These are phyloP conservation scores for Ecdyonurus torrentis DNA, from an alignment of 2,888 invertebrate species.

Conservation along the genomic window DNA sequence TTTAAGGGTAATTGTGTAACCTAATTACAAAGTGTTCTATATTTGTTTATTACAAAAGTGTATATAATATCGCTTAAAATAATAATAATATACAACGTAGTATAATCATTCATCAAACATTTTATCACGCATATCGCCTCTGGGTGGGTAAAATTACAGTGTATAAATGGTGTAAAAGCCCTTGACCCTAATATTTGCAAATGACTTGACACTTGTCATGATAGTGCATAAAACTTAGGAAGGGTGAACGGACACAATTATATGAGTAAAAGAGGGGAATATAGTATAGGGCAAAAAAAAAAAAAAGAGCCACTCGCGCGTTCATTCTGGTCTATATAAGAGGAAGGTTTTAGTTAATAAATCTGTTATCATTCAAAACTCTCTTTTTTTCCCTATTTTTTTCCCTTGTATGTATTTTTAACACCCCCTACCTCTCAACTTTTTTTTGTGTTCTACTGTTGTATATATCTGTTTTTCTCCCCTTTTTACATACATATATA, in stretches of 20 bases:
- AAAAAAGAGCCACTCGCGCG: background rate
- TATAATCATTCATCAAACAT: too few relatives aligned
- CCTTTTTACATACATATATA: too few relatives aligned
- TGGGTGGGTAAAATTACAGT: too few relatives aligned
- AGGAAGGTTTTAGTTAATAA: background rate
- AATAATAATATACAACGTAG: too few relatives aligned
- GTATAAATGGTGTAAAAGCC: too few relatives aligned
- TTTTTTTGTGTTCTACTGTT: too few relatives aligned
- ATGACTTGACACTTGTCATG: background rate
- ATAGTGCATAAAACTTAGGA: background rate
- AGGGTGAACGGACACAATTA: background rate
- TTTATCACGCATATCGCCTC: too few relatives aligned
- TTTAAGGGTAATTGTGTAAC: too few relatives aligned
- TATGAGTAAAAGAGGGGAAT: background rate
- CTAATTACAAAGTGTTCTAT: too few relatives aligned
- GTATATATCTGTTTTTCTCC: background rate
- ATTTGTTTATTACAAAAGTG: too few relatives aligned
- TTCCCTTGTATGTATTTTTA: background rate
- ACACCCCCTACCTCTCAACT: background rate
- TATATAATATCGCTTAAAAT: too few relatives aligned
- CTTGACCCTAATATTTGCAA: background rate
- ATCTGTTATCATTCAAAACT: background rate
- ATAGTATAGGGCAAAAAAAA: background rate
- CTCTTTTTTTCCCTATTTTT: background rate
- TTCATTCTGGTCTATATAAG: background rate